phyloP scores from a whole-genome alignment of 2,797 vertebrate species.

The Alcedo quadribrachys region DNA sequence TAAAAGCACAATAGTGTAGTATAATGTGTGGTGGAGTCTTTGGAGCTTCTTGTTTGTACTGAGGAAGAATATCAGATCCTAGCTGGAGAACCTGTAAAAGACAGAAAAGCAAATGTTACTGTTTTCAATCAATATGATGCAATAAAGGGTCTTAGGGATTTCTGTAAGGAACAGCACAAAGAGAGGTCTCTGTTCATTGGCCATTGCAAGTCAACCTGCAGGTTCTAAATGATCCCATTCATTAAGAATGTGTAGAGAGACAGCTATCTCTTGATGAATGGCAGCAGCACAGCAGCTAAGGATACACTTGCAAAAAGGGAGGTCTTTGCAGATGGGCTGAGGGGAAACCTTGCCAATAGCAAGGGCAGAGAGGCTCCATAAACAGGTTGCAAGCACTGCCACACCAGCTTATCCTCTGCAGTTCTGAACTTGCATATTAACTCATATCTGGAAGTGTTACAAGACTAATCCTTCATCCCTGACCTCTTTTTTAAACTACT shows the following conservation, averaged over 20 bases:
- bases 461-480: background rate
- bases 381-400: background rate
- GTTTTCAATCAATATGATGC: background rate
- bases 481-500: background rate
- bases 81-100: conserved; percentile 89
- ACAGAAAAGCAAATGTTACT: background rate
- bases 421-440: background rate
- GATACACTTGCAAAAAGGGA: background rate
- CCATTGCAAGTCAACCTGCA: background rate
- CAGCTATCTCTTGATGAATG: background rate
- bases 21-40: conserved; percentile 98
- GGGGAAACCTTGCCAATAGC: background rate
- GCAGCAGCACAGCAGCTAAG: background rate
- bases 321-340: background rate
- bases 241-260: background rate
- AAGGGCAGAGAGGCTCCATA: background rate
- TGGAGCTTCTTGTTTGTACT: conserved; percentile 97
- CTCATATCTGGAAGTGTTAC: background rate
- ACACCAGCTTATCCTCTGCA: background rate
- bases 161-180: background rate
- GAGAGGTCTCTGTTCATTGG: rapidly evolving
- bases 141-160: background rate
- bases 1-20: conserved; percentile 97
- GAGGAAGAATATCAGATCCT: conserved; percentile 96
- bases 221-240: conserved; percentile 3